Conservation (phyloP, 2,113 vertebrate species). For the Stigmatopora nigra region DNA sequence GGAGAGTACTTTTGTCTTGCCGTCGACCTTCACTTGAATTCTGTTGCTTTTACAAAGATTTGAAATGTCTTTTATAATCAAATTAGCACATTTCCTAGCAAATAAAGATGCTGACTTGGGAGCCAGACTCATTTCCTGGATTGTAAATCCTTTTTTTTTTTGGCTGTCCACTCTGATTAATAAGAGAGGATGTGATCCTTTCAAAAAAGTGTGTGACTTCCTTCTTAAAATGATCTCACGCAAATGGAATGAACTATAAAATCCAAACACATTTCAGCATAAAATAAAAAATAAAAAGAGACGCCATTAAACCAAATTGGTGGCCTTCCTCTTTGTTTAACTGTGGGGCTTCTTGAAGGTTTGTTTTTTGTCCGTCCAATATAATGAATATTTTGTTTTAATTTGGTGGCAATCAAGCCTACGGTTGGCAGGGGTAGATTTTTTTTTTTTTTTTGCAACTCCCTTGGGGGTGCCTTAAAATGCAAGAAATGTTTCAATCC, state of each 20-base stretch:
- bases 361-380: not conserved
- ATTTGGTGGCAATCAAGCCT: not conserved
- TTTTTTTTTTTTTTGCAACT: not conserved
- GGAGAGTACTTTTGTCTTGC: not conserved
- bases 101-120: not conserved
- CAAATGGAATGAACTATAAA: slow-evolving; percentile 5
- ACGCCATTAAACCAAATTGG: not conserved
- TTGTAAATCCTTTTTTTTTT: slow-evolving; percentile 5
- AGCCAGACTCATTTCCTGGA: slow-evolving; percentile 39
- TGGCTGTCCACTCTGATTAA: slow-evolving; percentile 5
- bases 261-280: not conserved
- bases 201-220: slow-evolving; percentile 32
- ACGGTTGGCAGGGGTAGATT: not conserved
- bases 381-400: not conserved
- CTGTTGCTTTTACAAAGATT: not conserved
- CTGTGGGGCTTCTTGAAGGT: not conserved
- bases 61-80: not conserved
- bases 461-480: not conserved
- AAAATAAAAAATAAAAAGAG: not conserved
- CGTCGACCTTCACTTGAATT: not conserved
- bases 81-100: not conserved
- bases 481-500: not conserved
- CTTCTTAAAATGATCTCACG: slow-evolving; percentile 19
- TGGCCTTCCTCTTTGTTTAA: not conserved
- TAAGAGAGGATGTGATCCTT: slow-evolving; percentile 35